phyloP scores from a whole-genome alignment of 2,797 vertebrate species.

The Gouania willdenowi region DNA sequence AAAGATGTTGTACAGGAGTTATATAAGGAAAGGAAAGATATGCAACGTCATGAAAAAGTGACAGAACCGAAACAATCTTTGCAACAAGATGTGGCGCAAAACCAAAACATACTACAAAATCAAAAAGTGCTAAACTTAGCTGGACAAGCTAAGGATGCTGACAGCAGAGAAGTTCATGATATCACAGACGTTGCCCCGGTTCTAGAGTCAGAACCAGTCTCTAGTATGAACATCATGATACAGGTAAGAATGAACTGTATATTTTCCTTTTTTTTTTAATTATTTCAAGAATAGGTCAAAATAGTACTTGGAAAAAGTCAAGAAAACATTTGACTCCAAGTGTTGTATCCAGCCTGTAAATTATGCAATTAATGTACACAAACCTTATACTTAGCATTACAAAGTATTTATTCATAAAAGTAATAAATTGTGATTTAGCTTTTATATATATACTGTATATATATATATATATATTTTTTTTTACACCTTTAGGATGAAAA shows the following conservation, averaged over 20 bases:
- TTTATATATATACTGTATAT: too few relatives aligned
- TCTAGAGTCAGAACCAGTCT: conserved; percentile 8
- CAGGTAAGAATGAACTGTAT: conserved; percentile 43
- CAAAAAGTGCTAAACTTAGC: conserved; percentile 9
- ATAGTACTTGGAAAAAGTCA: too few relatives aligned
- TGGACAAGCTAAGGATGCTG: conserved; percentile 19
- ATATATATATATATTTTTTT: background rate
- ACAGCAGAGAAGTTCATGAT: conserved; percentile 17
- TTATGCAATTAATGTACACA: too few relatives aligned
- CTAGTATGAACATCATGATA: conserved; percentile 10
- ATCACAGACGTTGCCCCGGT: conserved; percentile 9
- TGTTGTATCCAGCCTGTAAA: too few relatives aligned
- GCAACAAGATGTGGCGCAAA: conserved; percentile 17
- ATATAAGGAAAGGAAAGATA: conserved; percentile 13
- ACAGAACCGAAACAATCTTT: conserved; percentile 25
- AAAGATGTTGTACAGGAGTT: conserved; percentile 12
- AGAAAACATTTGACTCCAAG: too few relatives aligned
- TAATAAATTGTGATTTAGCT: too few relatives aligned
- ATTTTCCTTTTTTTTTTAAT: background rate
- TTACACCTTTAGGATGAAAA: conserved; percentile 36
- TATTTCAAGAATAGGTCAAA: too few relatives aligned
- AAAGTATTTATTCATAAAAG: too few relatives aligned
- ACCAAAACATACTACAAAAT: conserved; percentile 24
- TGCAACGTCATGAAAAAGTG: conserved; percentile 8
- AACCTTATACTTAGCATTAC: too few relatives aligned